Percentiles rank a stretch among this genome's conserved stretches.
Conservation (phyloP, 2,113 vertebrate species). For the Gnathonemus echidnorhynchus region DNA sequence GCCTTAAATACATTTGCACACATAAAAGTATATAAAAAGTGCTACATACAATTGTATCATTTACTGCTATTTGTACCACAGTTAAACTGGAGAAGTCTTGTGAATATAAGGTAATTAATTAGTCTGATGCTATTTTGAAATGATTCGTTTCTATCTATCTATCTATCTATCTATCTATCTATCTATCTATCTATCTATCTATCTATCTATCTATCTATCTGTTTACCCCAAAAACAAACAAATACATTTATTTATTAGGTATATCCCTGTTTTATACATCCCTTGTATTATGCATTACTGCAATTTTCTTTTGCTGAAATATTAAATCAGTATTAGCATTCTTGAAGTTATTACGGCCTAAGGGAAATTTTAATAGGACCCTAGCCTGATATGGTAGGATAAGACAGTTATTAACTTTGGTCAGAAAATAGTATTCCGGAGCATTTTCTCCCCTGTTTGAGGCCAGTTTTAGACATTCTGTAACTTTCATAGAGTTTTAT, state of each 20-base stretch:
- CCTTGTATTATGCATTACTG: not conserved
- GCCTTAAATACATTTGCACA: not conserved
- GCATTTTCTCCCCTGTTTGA: not conserved
- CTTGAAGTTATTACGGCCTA: not conserved
- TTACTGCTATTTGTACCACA: not conserved
- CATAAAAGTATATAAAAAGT: constrained; percentile 8
- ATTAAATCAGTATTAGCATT: constrained; percentile 1
- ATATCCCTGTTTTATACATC: not conserved
- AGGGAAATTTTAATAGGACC: not conserved
- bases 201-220: not conserved
- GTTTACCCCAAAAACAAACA: not conserved
- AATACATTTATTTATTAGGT: not conserved
- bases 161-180: not conserved
- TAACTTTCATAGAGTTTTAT: not conserved
- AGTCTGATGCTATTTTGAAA: not conserved
- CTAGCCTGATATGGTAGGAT: not conserved
- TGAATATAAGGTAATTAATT: not conserved
- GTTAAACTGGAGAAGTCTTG: not conserved
- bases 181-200: not conserved
- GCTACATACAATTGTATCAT: not conserved
- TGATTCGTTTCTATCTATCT: not conserved
- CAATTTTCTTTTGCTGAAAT: not conserved
- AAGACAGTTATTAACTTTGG: not conserved
- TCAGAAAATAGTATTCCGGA: not conserved
- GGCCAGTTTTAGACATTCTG: not conserved